Evolutionary conservation across 2,797 vertebrate species (phyloP).

Genomic region (Cygnus olor): DNA sequence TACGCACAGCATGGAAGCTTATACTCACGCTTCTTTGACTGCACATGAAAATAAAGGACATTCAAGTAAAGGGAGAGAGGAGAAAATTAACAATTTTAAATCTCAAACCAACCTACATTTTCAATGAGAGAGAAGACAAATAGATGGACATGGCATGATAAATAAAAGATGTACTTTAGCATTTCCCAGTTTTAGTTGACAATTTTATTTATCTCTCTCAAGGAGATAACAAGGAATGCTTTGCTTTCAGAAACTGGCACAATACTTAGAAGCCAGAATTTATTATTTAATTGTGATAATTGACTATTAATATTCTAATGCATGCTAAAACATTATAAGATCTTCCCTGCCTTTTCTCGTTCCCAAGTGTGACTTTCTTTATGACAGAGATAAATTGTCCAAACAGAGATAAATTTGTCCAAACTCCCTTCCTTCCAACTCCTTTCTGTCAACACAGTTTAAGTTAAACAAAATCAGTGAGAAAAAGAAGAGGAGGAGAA

Average conservation of each 20-base stretch:
- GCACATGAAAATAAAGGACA: constrained; percentile 72
- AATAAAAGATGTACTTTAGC: constrained; percentile 26
- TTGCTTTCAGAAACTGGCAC: background rate
- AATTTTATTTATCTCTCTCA: constrained; percentile 30
- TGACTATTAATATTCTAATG: constrained; percentile 24
- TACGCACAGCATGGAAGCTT: constrained; percentile 71
- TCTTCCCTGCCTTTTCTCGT: background rate
- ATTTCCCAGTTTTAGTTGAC: background rate
- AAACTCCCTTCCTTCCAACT: background rate
- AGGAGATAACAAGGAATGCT: background rate
- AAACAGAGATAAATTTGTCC: background rate
- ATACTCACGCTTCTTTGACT: constrained; percentile 62
- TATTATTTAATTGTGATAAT: constrained; percentile 31
- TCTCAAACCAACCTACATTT: constrained; percentile 50
- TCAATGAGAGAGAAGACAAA: constrained; percentile 42
- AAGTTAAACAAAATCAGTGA: constrained; percentile 39
- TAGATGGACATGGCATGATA: constrained; percentile 17
- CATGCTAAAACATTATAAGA: constrained; percentile 25
- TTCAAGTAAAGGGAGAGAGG: constrained; percentile 51
- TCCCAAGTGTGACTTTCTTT: background rate
- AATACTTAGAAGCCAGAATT: background rate
- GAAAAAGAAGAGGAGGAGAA: constrained; percentile 48
- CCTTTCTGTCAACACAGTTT: constrained; percentile 38
- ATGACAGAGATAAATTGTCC: constrained; percentile 18
- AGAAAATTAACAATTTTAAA: constrained; percentile 69